Base-by-base conservation (phyloP, 2,888 invertebrate species). In the Rhagophthalmus giganteus region DNA sequence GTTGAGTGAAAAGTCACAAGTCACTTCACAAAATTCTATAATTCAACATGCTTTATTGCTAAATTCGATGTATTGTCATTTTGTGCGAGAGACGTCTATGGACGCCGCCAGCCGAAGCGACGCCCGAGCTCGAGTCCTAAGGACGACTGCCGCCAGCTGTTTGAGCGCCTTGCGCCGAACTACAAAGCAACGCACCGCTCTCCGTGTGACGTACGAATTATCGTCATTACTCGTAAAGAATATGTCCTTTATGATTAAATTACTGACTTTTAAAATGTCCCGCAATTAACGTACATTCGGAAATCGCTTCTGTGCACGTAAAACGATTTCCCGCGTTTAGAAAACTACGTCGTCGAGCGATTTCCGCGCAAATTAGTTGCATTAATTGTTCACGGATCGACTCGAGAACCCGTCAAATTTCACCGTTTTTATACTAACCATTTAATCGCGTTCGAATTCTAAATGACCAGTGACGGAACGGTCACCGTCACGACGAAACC, bases 1-100 rank as follows among this genome's bases (percentile, higher is more conserved):
- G 48, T 57, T 61, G 59, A 58, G 56, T 57, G 49, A 62, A 60
- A 61, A 54, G 60, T 55, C 54, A 46, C 59, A 54, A 53, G 41
- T 54, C 56, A 57, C 56, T 46, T 32, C 34, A 53, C 39, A 41
- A 38, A 49, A 45, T 16, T 44, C 42, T 37, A 51, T 16, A 39
- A 41, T 44, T 38, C 13, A 44, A 47, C 39, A 41, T 56, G 31
- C 27, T 51, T 69, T 69, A 69, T 68, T 70, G 69, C 70, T 70
- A 65, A 62, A 63, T 69, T 70, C 69, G 69, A 67, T 67, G 68
- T 67, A 68, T 67, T 68, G 67, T 68, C 68, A 68, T 67, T 63
- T 66, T 64, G 64, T 64, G 62, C 60, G 60, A 46, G 61, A 49
- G 44, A 60, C 51, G 59, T 51, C 54, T 57, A 51, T 46, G 54